Percentiles rank a stretch among this genome's conserved stretches.
These are phyloP conservation scores for Bubo bubo DNA, from an alignment of 2,113 vertebrate genomes.

Conservation along the genomic window DNA sequence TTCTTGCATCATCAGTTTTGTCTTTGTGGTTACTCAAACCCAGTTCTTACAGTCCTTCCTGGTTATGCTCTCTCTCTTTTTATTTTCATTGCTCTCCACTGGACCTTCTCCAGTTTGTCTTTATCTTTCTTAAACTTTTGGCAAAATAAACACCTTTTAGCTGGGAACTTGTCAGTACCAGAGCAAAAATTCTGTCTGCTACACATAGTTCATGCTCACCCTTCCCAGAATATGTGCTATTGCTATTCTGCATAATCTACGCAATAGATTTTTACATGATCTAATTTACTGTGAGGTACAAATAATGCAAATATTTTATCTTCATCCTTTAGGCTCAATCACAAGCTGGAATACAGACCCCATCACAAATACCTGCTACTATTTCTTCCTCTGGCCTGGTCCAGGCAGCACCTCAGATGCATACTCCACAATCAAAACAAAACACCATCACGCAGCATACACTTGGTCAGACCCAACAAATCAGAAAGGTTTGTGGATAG, in stretches of 20 bases:
- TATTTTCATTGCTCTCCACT: not conserved
- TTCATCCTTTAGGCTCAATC: constrained; percentile 70
- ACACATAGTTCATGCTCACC: not conserved
- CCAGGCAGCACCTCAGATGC: constrained; percentile 76
- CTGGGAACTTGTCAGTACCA: not conserved
- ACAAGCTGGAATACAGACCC: constrained; percentile 71
- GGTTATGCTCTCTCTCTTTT: not conserved
- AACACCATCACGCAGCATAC: constrained; percentile 75
- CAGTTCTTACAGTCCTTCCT: not conserved
- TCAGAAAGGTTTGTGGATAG: constrained; percentile 81
- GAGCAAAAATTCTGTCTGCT: not conserved
- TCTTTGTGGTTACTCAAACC: not conserved
- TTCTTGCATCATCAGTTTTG: not conserved
- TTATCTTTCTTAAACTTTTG: not conserved
- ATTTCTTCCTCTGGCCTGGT: constrained; percentile 72
- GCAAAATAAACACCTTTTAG: not conserved
- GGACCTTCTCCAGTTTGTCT: not conserved
- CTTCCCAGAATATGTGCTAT: not conserved
- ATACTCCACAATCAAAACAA: constrained; percentile 75
- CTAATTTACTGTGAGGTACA: not conserved
- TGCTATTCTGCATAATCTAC: not conserved
- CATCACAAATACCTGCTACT: constrained; percentile 73
- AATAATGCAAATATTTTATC: constrained; percentile 52
- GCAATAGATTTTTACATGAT: not conserved
- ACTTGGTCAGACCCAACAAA: constrained; percentile 75